Base-by-base conservation (phyloP, 2,797 vertebrate species). In the Loriculus beryllinus region DNA sequence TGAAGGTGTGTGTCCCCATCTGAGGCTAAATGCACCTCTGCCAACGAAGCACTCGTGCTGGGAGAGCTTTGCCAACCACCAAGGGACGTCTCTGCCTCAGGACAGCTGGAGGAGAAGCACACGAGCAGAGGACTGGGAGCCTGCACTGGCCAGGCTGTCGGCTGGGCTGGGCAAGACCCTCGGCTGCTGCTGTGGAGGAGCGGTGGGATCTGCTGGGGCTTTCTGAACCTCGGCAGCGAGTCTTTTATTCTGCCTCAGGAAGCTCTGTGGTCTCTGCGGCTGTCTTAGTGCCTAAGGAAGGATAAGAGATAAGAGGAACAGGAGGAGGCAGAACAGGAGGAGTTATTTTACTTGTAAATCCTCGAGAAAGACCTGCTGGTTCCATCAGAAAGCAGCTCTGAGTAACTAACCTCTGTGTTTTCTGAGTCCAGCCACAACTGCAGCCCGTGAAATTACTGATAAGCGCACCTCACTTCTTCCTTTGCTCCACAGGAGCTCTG, bases 231-330 rank as follows among this genome's bases (percentile, higher is more conserved):
- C 2, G 3, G 57, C 52, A 89, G 84, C 33, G 17, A 77, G 75
- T 25, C 21, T 60, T 80, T 71, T 81, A 85, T 25, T 88, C 57
- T 90, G 72, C 69, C 76, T 83, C 28, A 2, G 74, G 80, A 78
- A 86, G 83, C 54, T 86, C 85, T 90, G 51, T 2, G 3, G 40
- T 84, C 89, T 90, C 68, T 72, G 63, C 3, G 1, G 74, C 75
- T 92, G 64, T 45, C 80, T 84, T 88, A 91, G 86, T 45, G 62
- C 75, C 64, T 54, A 47, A 40, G 39, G 57, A 67, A 93, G 84
- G 87, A 86, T 39, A 54, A 87, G 35, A 85, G 77, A 82, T 29
- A 82, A 94, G 63, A 82, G 45, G 81, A 92, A 80, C 35, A 64
- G 78, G 18, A 86, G 72, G 42, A 74, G 72, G 64, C 63, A 95